phyloP scores from a whole-genome alignment of 2,888 invertebrate genomes.

The Thalpophila matura region DNA sequence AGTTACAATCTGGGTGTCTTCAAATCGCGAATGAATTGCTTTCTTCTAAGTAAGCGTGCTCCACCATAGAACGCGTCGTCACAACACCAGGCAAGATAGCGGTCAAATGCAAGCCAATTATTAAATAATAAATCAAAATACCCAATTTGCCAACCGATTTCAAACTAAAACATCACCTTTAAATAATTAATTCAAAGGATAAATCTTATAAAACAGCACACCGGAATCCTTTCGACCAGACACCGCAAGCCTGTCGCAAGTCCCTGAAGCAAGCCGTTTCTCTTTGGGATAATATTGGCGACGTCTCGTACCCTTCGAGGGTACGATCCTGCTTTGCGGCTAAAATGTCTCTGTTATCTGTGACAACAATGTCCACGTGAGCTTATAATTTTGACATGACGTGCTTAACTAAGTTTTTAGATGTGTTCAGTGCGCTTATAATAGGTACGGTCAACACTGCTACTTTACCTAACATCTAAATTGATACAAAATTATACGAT shows the following conservation, averaged over 20 bases:
- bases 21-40: too few relatives aligned
- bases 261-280: constrained; percentile 16
- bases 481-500: too few relatives aligned
- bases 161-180: not conserved
- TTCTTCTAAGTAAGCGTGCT: too few relatives aligned
- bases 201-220: constrained; percentile 4
- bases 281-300: constrained; percentile 28
- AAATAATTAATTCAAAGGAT: constrained; percentile 14
- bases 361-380: constrained; percentile 10
- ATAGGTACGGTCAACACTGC: too few relatives aligned
- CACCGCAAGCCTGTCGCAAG: constrained; percentile 2
- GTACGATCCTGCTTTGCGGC: constrained; percentile 13
- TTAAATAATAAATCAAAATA: too few relatives aligned
- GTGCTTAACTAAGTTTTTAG: too few relatives aligned
- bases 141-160: not conserved
- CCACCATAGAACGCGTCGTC: too few relatives aligned
- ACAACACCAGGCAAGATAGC: too few relatives aligned
- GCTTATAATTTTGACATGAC: constrained; percentile 3
- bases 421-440: too few relatives aligned
- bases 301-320: constrained; percentile 36
- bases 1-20: too few relatives aligned
- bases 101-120: too few relatives aligned
- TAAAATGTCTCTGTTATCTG: constrained; percentile 19
- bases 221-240: not conserved
- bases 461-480: too few relatives aligned